A percentile compares a stretch with the other conserved stretches of the same genome.
Conservation (phyloP, 2,888 invertebrate species). For the Pyralis farinalis region DNA sequence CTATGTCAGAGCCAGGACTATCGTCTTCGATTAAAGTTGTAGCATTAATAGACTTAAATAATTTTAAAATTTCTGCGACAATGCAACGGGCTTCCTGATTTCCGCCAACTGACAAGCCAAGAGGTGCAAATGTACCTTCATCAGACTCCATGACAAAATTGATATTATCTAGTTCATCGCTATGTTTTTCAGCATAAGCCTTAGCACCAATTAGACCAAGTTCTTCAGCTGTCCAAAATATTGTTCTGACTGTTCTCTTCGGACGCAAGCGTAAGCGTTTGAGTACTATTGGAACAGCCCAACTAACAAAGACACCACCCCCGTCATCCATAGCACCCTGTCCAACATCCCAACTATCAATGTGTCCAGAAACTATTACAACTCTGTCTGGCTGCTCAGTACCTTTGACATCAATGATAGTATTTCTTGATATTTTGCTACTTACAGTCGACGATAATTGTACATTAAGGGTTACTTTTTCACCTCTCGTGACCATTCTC, state of each 20-base stretch:
- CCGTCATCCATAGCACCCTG: constrained; percentile 95
- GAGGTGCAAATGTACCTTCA: constrained; percentile 88
- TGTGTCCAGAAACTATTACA: constrained; percentile 90
- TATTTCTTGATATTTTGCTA: constrained; percentile 84
- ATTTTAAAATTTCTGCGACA: constrained; percentile 83
- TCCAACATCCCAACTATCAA: constrained; percentile 95
- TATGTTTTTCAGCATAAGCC: constrained; percentile 83
- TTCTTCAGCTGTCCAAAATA: constrained; percentile 92
- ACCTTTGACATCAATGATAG: constrained; percentile 85
- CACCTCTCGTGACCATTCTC: constrained; percentile 80
- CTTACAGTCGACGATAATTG: constrained; percentile 83
- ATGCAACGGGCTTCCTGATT: constrained; percentile 83
- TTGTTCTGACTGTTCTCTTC: constrained; percentile 86
- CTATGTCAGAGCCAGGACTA: constrained; percentile 87
- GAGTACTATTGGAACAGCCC: constrained; percentile 85
- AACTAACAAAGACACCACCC: constrained; percentile 90
- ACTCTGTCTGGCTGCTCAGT: constrained; percentile 58
- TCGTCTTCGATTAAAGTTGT: constrained; percentile 76
- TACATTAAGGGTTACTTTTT: constrained; percentile 61
- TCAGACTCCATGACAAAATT: constrained; percentile 93
- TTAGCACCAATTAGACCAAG: constrained; percentile 85
- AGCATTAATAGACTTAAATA: constrained; percentile 85
- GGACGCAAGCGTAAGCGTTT: constrained; percentile 83
- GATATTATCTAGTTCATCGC: constrained; percentile 79
- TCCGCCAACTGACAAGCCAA: constrained; percentile 85